These are phyloP conservation scores for Catharus fuscescens DNA, from an alignment of 2,113 vertebrate species.

Conservation along the genomic window DNA sequence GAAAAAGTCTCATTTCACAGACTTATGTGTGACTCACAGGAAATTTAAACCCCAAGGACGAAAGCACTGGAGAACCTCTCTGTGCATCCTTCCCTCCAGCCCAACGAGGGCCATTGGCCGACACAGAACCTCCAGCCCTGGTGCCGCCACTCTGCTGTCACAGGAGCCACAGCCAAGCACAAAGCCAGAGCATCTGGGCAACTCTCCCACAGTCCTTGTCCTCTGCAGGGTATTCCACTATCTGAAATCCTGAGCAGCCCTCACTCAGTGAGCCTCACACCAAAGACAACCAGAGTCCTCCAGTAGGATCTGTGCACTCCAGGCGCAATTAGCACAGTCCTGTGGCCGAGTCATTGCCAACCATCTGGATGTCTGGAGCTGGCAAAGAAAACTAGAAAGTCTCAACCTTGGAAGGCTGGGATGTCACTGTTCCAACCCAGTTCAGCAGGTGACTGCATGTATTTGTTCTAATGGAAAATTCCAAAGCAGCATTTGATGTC, in stretches of 20 bases:
- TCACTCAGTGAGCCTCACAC: not conserved
- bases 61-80: rapidly evolving
- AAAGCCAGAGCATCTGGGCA: not conserved
- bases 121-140: not conserved
- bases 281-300: not conserved
- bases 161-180: not conserved
- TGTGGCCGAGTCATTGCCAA: not conserved
- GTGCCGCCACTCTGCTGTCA: not conserved
- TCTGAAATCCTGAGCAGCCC: not conserved
- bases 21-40: not conserved
- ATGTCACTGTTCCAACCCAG: not conserved
- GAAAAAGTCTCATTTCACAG: not conserved
- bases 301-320: not conserved
- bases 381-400: not conserved
- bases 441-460: not conserved
- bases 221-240: not conserved
- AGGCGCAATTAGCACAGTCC: not conserved
- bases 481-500: not conserved
- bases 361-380: not conserved
- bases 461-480: not conserved
- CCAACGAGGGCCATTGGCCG: rapidly evolving
- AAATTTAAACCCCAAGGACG: not conserved
- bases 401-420: not conserved
- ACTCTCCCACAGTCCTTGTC: not conserved
- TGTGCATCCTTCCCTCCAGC: not conserved